Evolutionary conservation across 1,140 invertebrate genomes (phyloP).

Genomic region (Conus ventricosus): DNA sequence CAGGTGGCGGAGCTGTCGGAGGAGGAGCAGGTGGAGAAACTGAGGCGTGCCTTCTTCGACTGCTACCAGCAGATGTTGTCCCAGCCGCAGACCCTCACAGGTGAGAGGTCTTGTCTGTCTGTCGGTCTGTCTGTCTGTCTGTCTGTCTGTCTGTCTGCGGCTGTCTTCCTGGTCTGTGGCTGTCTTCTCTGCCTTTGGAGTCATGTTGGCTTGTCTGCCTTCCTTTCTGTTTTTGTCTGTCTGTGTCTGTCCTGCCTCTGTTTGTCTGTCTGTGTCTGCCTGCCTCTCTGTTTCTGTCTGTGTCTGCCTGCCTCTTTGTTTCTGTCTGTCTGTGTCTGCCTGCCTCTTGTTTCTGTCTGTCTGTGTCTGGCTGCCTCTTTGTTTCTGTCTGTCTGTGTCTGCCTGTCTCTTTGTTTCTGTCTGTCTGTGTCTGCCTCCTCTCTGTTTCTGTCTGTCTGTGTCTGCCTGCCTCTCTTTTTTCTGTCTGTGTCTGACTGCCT

Average conservation of each 20-base stretch:
- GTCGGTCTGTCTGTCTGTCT: background rate
- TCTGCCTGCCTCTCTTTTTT: background rate
- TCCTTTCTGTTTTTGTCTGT: background rate
- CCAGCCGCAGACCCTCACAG: slow-evolving; percentile 8
- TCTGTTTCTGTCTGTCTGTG: background rate
- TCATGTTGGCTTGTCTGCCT: background rate
- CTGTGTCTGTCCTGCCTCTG: background rate
- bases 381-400: background rate
- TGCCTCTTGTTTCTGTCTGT: background rate
- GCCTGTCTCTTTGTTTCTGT: background rate
- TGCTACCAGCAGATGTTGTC: background rate
- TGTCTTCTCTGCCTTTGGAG: background rate
- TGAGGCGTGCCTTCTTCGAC: background rate
- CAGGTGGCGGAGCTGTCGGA: slow-evolving; percentile 27
- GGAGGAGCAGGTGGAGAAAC: slow-evolving; percentile 5
- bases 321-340: background rate
- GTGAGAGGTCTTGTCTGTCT: background rate
- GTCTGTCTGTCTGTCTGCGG: no score
- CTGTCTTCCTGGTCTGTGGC: background rate
- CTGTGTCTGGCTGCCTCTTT: background rate
- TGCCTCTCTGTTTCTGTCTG: background rate
- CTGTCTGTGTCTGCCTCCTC: background rate
- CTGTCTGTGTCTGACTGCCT: background rate
- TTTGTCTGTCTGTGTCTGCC: background rate
- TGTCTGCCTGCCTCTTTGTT: background rate